Percentiles rank a stretch among this genome's conserved stretches.
phyloP scores from a whole-genome alignment of 2,797 vertebrate genomes.

The Hephaestus fuliginosus region DNA sequence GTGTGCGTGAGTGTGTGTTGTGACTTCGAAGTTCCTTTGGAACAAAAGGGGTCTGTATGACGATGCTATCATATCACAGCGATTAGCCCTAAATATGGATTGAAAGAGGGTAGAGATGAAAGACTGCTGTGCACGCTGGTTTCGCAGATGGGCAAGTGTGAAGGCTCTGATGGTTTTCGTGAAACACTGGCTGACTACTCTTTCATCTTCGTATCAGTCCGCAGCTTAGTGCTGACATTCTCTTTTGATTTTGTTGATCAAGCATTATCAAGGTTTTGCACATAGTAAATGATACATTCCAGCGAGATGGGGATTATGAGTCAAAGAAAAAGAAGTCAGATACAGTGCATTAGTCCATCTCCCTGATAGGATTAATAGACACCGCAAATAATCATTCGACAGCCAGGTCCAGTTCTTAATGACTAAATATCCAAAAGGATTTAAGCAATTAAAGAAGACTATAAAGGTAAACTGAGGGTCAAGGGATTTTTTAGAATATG shows the following conservation, averaged over 20 bases:
- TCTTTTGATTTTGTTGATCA: conserved; percentile 81
- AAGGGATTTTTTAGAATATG: conserved; percentile 19
- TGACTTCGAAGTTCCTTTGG: conserved; percentile 49
- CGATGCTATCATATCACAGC: conserved; percentile 47
- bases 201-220: conserved; percentile 73
- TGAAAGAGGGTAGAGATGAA: conserved; percentile 60
- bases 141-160: conserved; percentile 50
- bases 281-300: conserved; percentile 64
- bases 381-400: conserved; percentile 52
- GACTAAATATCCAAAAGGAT: conserved; percentile 38
- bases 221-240: conserved; percentile 71
- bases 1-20: conserved; percentile 14
- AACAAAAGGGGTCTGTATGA: conserved; percentile 23
- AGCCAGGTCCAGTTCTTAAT: conserved; percentile 53
- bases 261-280: conserved; percentile 75
- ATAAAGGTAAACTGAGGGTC: conserved; percentile 47
- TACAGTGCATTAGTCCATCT: conserved; percentile 62
- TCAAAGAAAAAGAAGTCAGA: conserved; percentile 63
- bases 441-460: conserved; percentile 40
- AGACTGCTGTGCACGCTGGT: conserved; percentile 34
- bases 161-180: conserved; percentile 66
- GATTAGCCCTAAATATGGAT: conserved; percentile 58
- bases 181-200: conserved; percentile 60
- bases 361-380: conserved; percentile 61
- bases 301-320: conserved; percentile 58